Evolutionary conservation across 64 coral and sea anemone genomes (phyloP), one percentile per base, ranked within the genome.

Genomic region (Pachyseris speciosa): DNA sequence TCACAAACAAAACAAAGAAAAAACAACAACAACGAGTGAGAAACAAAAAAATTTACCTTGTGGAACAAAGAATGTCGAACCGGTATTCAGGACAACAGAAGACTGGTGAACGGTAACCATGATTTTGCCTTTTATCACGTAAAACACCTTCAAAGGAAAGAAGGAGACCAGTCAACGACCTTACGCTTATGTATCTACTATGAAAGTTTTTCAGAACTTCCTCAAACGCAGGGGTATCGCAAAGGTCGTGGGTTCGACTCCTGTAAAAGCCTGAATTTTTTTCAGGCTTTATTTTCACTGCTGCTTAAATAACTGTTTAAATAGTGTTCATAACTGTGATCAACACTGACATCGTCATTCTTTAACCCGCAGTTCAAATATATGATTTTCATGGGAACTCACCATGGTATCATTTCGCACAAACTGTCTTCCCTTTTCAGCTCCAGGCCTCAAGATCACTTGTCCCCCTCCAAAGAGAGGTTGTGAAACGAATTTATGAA

Each of bases 381-480:
- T n/a, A n/a, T n/a, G n/a, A n/a, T n/a, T n/a, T n/a, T n/a, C n/a
- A n/a, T n/a, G n/a, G n/a, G n/a, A 27, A 27, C 48, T 84, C 74
- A 99, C 97, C 97, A 99, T 99, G 5, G 94, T 99, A 65, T 99
- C 94, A 11, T 77, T 40, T 16, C 97, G 78, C 45, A 99, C 97
- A 31, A 91, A 87, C 53, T 99, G 93, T 36, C 48, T 86, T 32
- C 93, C 94, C 36, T 99, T 99, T 13, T 95, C 97, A 4, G 97
- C 97, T 80, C 80, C 94, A 34, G 90, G 85, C 57, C 86, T 86
- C 25, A 99, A 78, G 3, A 95, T 58, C 36, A 99, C 69, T 75
- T 95, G 89, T 2, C 97, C 97, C 13, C 87, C 73, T 17, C 93
- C 94, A 87, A 99, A 99, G 17, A 88, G 78, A 39, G 83, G 84